Evolutionary conservation across 2,113 vertebrate species (phyloP).

Genomic region (Prolemur simus): DNA sequence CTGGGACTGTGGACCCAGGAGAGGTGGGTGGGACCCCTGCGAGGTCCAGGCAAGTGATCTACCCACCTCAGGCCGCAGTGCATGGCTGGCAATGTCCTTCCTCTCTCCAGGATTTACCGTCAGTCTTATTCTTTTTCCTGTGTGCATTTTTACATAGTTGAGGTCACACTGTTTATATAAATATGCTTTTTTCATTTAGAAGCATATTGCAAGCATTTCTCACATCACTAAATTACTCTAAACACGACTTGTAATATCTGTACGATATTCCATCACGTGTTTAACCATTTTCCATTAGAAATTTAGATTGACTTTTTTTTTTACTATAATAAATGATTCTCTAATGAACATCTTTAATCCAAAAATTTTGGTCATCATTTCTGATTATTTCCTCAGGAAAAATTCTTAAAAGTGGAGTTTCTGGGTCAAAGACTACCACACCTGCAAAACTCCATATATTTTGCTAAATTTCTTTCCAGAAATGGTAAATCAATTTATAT

Average conservation of each 20-base stretch:
- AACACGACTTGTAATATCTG: not conserved
- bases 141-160: not conserved
- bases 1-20: not conserved
- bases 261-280: not conserved
- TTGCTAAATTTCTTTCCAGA: not conserved
- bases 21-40: rapidly evolving
- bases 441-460: not conserved
- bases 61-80: not conserved
- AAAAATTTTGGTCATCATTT: constrained; percentile 3
- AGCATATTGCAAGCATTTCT: not conserved
- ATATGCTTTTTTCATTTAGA: not conserved
- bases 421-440: not conserved
- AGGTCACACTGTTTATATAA: not conserved
- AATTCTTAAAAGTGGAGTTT: constrained; percentile 20
- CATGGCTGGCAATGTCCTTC: not conserved
- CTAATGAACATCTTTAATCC: not conserved
- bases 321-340: not conserved
- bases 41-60: not conserved
- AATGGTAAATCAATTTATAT: constrained; percentile 6
- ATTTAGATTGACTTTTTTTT: not conserved
- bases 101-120: not conserved
- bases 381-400: not conserved
- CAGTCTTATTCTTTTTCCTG: not conserved
- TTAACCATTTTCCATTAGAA: not conserved
- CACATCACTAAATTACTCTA: not conserved